Conservation (phyloP, 64 coral and sea anemone genomes). For the Dendronephthya gigantea region DNA sequence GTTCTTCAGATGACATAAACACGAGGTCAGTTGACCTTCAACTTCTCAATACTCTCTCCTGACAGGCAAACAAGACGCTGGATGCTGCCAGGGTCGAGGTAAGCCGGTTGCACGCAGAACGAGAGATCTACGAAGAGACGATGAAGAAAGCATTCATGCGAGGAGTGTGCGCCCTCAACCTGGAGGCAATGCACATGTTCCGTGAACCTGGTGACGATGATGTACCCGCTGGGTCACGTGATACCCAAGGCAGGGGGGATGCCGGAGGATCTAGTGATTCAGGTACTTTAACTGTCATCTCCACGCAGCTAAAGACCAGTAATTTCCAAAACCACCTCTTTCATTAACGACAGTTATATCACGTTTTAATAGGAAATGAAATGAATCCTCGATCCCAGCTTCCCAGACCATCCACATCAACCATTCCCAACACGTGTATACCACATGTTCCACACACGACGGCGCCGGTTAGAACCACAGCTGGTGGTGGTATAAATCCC, state of each 20-base stretch:
- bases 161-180: slow-evolving; percentile 92
- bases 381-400: slow-evolving; percentile 29
- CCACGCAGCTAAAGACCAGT: too few relatives aligned
- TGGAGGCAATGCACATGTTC: slow-evolving; percentile 97
- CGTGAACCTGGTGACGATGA: slow-evolving; percentile 66
- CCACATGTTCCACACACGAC: neutral
- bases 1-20: too few relatives aligned
- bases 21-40: neutral
- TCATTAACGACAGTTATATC: too few relatives aligned
- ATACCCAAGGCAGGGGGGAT: neutral
- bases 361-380: neutral
- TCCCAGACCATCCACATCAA: slow-evolving; percentile 22
- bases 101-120: slow-evolving; percentile 66
- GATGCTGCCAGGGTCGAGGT: slow-evolving; percentile 68
- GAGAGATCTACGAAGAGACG: slow-evolving; percentile 88
- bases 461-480: neutral
- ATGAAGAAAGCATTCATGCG: slow-evolving; percentile 99
- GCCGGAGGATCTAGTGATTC: neutral
- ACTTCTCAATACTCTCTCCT: neutral
- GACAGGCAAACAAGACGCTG: slow-evolving; percentile 54
- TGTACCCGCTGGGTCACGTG: neutral
- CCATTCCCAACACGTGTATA: slow-evolving; percentile 8
- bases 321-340: too few relatives aligned
- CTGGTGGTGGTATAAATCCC: too few relatives aligned
- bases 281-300: neutral